A percentile compares a stretch with the other conserved stretches of the same genome.
Conservation (phyloP, 2,797 vertebrate genomes). For the Anableps anableps region DNA sequence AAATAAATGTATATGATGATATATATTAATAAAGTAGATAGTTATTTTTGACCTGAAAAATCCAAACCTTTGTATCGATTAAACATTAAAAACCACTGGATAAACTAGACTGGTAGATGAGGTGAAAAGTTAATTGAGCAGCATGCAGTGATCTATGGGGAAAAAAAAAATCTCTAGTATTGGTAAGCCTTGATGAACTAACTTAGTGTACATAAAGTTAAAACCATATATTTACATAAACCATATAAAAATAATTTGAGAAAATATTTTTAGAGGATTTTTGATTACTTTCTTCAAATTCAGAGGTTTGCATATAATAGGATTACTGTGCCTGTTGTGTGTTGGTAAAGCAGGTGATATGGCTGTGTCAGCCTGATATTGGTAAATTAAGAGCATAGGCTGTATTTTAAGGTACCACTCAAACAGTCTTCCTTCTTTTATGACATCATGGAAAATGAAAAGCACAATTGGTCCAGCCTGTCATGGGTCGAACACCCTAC, state of each 20-base stretch:
- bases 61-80: background rate
- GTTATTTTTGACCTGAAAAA: conserved; percentile 1
- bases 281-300: background rate
- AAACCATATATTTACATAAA: background rate
- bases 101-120: background rate
- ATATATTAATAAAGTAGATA: background rate
- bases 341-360: background rate
- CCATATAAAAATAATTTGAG: background rate
- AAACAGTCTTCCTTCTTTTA: background rate
- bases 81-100: background rate
- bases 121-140: no score
- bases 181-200: background rate
- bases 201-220: background rate
- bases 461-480: no score
- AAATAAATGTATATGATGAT: conserved; percentile 1
- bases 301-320: background rate
- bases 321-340: no score
- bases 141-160: no score
- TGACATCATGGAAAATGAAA: no score
- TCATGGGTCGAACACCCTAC: no score
- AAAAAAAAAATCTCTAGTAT: no score
- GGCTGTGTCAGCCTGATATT: background rate
- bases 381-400: background rate
- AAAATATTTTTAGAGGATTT: background rate
- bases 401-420: background rate